Evolutionary conservation across 2,888 invertebrate species (phyloP).

Genomic region (Yponomeuta evonymella): DNA sequence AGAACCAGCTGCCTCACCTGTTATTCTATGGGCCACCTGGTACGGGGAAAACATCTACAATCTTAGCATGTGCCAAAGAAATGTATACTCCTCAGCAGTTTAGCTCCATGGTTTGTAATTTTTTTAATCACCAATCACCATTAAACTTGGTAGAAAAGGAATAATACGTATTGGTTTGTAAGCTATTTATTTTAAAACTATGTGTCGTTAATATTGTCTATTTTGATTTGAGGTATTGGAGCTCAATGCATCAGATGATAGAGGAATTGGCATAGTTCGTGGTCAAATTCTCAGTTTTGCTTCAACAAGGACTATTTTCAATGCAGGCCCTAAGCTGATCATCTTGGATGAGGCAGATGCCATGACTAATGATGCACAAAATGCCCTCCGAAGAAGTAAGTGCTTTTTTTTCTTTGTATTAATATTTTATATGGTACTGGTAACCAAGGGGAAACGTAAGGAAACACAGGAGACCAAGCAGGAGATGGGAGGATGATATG

Average conservation of each 20-base stretch:
- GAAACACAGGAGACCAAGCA: too few relatives aligned
- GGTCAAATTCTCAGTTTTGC: conserved; percentile 97
- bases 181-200: too few relatives aligned
- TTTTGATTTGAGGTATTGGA: conserved; percentile 82
- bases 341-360: conserved; percentile 99
- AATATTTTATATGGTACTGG: conserved; percentile 1
- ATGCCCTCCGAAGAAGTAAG: conserved; percentile 94
- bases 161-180: too few relatives aligned
- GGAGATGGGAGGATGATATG: too few relatives aligned
- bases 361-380: conserved; percentile 99
- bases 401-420: conserved; percentile 24
- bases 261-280: conserved; percentile 96
- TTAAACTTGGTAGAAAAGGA: too few relatives aligned
- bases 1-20: conserved; percentile 95
- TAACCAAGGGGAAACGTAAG: too few relatives aligned
- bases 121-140: background rate
- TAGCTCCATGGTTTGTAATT: conserved; percentile 85
- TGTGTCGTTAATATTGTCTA: background rate
- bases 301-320: conserved; percentile 96
- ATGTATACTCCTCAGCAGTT: conserved; percentile 93
- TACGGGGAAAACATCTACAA: conserved; percentile 98
- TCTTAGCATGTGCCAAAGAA: conserved; percentile 95
- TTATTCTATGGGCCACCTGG: conserved; percentile 99
- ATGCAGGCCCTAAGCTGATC: conserved; percentile 94
- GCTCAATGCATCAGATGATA: conserved; percentile 98